Base-by-base conservation (phyloP, 2,113 vertebrate genomes). In the Plectropomus leopardus region DNA sequence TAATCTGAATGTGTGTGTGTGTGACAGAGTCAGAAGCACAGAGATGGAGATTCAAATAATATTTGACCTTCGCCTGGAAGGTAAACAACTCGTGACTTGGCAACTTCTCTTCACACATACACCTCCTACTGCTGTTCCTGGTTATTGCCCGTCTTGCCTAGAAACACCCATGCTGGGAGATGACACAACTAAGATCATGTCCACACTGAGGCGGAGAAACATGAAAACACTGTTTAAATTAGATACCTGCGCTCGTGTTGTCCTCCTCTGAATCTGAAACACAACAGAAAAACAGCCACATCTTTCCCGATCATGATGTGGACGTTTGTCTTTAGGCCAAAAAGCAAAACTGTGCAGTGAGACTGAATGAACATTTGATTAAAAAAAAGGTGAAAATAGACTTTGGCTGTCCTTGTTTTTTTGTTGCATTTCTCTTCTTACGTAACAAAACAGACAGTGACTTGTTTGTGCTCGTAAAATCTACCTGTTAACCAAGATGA, bases 31-130 rank as follows among this genome's bases (percentile, higher is more conserved):
- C 28, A 48, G 42, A 47, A 47, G 19, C 13, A 54, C 24, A 30
- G 23, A 76, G 45, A 74, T 40, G 44, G 10, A 67, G 51, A 76
- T 70, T 60, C 45, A 53, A 24, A 16, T 17, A 53, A 21, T 47
- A 32, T 70, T 67, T 66, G 71, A 89, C 76, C 76, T 85, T 76
- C 36, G 68, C 23, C 48, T 70, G 7, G 47, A 86, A 81, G 83
- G 75, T 85, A 88, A 89, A 88, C 77, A 87, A 73, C 76, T 89
- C 75, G 83, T 91, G 86, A 91, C 84, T 88, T 86, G 83, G 86
- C 87, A 86, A 76, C 78, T 73, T 72, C 40, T 74, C 63, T 57
- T 58, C 66, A 21, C 48, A 53, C 14, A 61, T 72, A 83, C 66
- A 63, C 75, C 80, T 76, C 87, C 83, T 42, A 77, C 85, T 53